Evolutionary conservation across 2,113 vertebrate species (phyloP).

Genomic region (Trematocara variabile): DNA sequence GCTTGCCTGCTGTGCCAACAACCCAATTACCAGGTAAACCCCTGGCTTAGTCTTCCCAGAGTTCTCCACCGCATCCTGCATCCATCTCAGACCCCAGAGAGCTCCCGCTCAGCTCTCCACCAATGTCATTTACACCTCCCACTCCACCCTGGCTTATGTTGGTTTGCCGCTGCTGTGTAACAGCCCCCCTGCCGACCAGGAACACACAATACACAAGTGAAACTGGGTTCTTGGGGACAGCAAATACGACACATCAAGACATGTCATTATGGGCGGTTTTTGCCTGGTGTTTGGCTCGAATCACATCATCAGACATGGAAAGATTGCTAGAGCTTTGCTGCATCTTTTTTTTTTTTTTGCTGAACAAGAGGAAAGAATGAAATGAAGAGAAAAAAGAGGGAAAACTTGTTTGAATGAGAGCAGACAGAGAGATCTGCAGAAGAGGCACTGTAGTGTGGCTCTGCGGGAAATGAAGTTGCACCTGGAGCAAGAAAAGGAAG

Average conservation of each 20-base stretch:
- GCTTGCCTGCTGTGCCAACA: constrained; percentile 58
- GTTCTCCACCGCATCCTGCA: constrained; percentile 53
- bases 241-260: constrained; percentile 56
- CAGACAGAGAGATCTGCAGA: constrained; percentile 12
- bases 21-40: constrained; percentile 66
- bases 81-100: constrained; percentile 62
- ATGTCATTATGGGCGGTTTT: constrained; percentile 63
- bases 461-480: constrained; percentile 61
- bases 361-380: neutral
- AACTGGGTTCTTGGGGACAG: constrained; percentile 40
- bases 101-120: constrained; percentile 52
- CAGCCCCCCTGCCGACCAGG: constrained; percentile 42
- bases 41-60: constrained; percentile 57
- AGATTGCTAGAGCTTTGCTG: constrained; percentile 32
- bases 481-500: constrained; percentile 42
- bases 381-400: neutral
- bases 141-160: constrained; percentile 46
- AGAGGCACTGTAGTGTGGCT: constrained; percentile 18
- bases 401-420: constrained; percentile 20
- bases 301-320: constrained; percentile 41
- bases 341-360: neutral
- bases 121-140: constrained; percentile 66
- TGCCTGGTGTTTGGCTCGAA: constrained; percentile 46
- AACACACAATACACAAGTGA: constrained; percentile 35
- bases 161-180: constrained; percentile 45